Conservation (phyloP, 1,140 invertebrate species). For the Planococcus citri region DNA sequence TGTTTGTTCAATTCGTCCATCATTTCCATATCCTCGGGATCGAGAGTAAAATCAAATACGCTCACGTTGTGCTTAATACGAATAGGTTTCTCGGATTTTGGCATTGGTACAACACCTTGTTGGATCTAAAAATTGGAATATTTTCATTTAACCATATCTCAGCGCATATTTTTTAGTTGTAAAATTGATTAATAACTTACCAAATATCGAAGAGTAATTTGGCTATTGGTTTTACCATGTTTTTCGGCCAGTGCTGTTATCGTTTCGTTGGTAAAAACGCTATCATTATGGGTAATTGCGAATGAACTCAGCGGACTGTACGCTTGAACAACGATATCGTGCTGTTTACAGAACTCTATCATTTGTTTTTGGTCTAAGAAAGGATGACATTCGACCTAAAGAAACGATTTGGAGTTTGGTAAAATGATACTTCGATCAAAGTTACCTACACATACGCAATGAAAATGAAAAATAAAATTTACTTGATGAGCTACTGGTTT, state of each 20-base stretch:
- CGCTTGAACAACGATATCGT: slow-evolving; percentile 55
- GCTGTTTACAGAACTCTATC: slow-evolving; percentile 51
- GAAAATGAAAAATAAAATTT: too few species aligned
- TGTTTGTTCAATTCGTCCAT: slow-evolving; percentile 33
- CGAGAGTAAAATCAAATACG: slow-evolving; percentile 56
- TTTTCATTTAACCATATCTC: too few species aligned
- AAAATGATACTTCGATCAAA: too few species aligned
- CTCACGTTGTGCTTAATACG: slow-evolving; percentile 57
- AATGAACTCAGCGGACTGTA: slow-evolving; percentile 69
- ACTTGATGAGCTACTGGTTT: slow-evolving; percentile 69
- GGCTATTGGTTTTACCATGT: slow-evolving; percentile 53
- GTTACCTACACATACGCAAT: too few species aligned
- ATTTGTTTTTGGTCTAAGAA: slow-evolving; percentile 69
- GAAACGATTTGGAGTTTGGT: too few species aligned
- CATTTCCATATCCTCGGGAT: slow-evolving; percentile 38
- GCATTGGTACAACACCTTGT: slow-evolving; percentile 41
- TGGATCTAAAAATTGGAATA: slow-evolving; percentile 35
- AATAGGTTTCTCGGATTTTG: slow-evolving; percentile 51
- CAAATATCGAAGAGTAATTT: slow-evolving; percentile 42
- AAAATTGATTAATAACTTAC: too few species aligned
- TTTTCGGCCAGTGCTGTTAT: slow-evolving; percentile 51
- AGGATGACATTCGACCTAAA: slow-evolving; percentile 70
- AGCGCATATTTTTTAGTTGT: too few species aligned
- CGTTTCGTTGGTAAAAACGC: slow-evolving; percentile 47
- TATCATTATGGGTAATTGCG: slow-evolving; percentile 39